Base-by-base conservation (phyloP, 2,797 vertebrate genomes). In the Astyanax mexicanus region DNA sequence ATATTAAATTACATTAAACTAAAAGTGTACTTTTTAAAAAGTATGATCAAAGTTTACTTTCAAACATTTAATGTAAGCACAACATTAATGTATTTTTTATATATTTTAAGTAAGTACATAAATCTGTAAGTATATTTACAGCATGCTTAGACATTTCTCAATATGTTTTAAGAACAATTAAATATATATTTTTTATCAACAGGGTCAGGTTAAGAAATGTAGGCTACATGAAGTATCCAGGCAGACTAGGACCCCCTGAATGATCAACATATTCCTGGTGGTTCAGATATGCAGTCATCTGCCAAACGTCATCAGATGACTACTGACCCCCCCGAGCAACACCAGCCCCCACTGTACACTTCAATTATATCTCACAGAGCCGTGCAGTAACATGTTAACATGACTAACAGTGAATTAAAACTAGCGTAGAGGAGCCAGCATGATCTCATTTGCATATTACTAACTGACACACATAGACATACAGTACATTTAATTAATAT, bases 371-470 rank as follows among this genome's bases (percentile, higher is more conserved):
- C 13, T 47, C n/a, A 47, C 47, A 25, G 17, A 5, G 13, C 11
- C 12, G 42, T 6, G 1, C 42, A 44, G 1, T 13, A 19, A 52
- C 15, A 12, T 6, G 10, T 3, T 1, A n/a, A n/a, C n/a, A n/a
- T n/a, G n/a, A n/a, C n/a, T n/a, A n/a, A n/a, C n/a, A 27, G 7
- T 55, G 52, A 25, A 55, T 15, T n/a, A 52, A 4, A 52, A 21
- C 15, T 1, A 23, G 6, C n/a, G 15, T 35, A 49, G 64, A 17
- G 17, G 25, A 29, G 55, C 35, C 40, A 62, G 35, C 17, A 4
- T 3, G 1, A 40, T 25, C 35, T 55, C 35, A 37, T 69, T 55
- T 69, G 67, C 49, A 55, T 69, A 40, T 19, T 55, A 51, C 44
- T 47, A 1, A 5, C 1, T 17, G 5, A 17, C 17, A 13, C 11